phyloP scores from a whole-genome alignment of 2,888 invertebrate species.

The Agonopterix alstromeriana region DNA sequence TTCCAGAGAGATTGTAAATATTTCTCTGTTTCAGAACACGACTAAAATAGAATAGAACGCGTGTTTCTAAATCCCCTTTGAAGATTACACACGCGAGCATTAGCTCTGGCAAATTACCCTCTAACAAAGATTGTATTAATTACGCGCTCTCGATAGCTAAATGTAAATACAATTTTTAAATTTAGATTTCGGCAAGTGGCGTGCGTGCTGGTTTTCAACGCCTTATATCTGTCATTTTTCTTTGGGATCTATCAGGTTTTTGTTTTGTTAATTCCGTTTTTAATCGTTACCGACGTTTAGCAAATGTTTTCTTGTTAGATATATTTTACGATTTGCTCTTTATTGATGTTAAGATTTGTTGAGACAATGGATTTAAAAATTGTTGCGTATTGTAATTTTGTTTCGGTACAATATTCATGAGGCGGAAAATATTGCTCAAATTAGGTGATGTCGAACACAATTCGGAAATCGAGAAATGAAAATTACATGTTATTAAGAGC shows the following conservation, averaged over 20 bases:
- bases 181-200: slow-evolving; percentile 62
- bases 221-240: slow-evolving; percentile 65
- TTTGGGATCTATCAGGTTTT: slow-evolving; percentile 33
- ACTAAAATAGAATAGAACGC: slow-evolving; percentile 75
- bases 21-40: slow-evolving; percentile 75
- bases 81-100: slow-evolving; percentile 75
- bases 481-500: slow-evolving; percentile 71
- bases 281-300: slow-evolving; percentile 30
- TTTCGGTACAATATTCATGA: slow-evolving; percentile 50
- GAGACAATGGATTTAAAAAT: slow-evolving; percentile 30
- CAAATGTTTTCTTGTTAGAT: slow-evolving; percentile 14
- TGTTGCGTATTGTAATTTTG: slow-evolving; percentile 25
- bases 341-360: slow-evolving; percentile 14
- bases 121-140: slow-evolving; percentile 77
- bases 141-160: slow-evolving; percentile 71
- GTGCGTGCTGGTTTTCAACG: slow-evolving; percentile 46
- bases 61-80: slow-evolving; percentile 77
- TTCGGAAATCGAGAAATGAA: slow-evolving; percentile 65
- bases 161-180: slow-evolving; percentile 69
- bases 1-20: slow-evolving; percentile 75
- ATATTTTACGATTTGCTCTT: slow-evolving; percentile 7
- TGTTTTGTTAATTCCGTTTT: slow-evolving; percentile 26
- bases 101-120: slow-evolving; percentile 77
- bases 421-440: slow-evolving; percentile 52
- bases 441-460: slow-evolving; percentile 61